These are phyloP conservation scores for Catotricha subobsoleta DNA, from an alignment of 2,888 invertebrate species.

Conservation along the genomic window DNA sequence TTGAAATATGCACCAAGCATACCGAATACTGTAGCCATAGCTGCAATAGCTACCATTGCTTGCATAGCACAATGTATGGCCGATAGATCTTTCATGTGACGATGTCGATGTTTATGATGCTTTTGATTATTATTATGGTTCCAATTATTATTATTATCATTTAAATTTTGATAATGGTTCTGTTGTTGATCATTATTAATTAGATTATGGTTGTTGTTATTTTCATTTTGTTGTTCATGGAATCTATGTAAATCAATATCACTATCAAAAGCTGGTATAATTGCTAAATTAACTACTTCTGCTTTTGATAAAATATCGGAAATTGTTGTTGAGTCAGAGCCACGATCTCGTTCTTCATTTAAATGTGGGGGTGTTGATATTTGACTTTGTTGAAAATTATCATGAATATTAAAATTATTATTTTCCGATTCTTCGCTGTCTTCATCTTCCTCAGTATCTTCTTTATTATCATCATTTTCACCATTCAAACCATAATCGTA, in stretches of 20 bases:
- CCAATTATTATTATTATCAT: conserved; percentile 7
- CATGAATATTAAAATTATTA: not conserved
- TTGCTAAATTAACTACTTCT: conserved; percentile 29
- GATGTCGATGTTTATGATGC: conserved; percentile 14
- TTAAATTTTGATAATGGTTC: conserved; percentile 7
- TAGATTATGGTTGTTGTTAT: conserved; percentile 1
- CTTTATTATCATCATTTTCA: conserved; percentile 25
- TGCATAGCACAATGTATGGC: conserved; percentile 31
- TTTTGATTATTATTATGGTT: conserved; percentile 10
- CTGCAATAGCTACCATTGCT: conserved; percentile 30
- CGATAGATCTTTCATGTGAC: conserved; percentile 24
- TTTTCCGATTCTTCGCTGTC: conserved; percentile 9
- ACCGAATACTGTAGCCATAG: conserved; percentile 29
- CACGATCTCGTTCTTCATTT: not conserved
- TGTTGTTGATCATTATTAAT: not conserved
- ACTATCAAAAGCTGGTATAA: conserved; percentile 27
- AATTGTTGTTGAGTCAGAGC: conserved; percentile 4
- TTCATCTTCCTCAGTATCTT: conserved; percentile 16
- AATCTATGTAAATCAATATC: conserved; percentile 12
- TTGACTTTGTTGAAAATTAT: conserved; percentile 4
- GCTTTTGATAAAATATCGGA: conserved; percentile 23
- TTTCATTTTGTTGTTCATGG: conserved; percentile 17
- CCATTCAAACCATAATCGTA: conserved; percentile 24
- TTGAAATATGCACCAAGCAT: conserved; percentile 30
- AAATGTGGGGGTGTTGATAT: not conserved